These are phyloP conservation scores for Apomyelois bistriatella DNA, from an alignment of 2,888 invertebrate genomes.

Conservation along the genomic window DNA sequence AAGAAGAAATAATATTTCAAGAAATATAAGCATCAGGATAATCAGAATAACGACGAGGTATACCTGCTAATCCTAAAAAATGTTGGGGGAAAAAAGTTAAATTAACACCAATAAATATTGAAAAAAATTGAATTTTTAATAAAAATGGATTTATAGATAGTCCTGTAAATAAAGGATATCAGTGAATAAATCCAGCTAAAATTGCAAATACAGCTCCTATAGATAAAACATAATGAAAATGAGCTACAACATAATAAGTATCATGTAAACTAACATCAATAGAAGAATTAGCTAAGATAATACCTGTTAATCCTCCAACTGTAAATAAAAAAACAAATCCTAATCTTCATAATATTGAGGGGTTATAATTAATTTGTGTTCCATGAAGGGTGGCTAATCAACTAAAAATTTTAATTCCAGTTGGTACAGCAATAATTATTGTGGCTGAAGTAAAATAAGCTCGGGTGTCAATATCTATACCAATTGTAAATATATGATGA, in stretches of 20 bases:
- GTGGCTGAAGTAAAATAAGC: constrained; percentile 92
- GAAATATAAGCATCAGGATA: constrained; percentile 83
- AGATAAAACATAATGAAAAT: constrained; percentile 90
- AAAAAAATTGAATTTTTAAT: constrained; percentile 85
- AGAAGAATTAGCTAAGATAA: constrained; percentile 86
- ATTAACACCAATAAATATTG: constrained; percentile 88
- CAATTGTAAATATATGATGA: constrained; percentile 92
- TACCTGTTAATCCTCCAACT: constrained; percentile 85
- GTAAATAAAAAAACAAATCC: constrained; percentile 90
- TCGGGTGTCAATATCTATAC: constrained; percentile 90
- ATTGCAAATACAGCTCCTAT: constrained; percentile 90
- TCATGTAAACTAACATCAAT: constrained; percentile 89
- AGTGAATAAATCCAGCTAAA: constrained; percentile 86
- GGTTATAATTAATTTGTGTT: constrained; percentile 79
- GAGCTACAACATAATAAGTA: constrained; percentile 91
- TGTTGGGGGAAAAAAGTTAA: constrained; percentile 91
- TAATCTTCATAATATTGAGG: constrained; percentile 82
- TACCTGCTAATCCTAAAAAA: constrained; percentile 77
- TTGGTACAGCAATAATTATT: constrained; percentile 79
- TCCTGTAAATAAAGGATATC: constrained; percentile 85
- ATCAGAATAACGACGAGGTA: constrained; percentile 88
- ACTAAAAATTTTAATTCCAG: constrained; percentile 90
- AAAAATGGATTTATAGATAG: constrained; percentile 77
- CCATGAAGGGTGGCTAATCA: constrained; percentile 87
- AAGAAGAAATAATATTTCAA: constrained; percentile 85